Conservation (phyloP, 1,140 invertebrate genomes). For the Uloborus diversus region DNA sequence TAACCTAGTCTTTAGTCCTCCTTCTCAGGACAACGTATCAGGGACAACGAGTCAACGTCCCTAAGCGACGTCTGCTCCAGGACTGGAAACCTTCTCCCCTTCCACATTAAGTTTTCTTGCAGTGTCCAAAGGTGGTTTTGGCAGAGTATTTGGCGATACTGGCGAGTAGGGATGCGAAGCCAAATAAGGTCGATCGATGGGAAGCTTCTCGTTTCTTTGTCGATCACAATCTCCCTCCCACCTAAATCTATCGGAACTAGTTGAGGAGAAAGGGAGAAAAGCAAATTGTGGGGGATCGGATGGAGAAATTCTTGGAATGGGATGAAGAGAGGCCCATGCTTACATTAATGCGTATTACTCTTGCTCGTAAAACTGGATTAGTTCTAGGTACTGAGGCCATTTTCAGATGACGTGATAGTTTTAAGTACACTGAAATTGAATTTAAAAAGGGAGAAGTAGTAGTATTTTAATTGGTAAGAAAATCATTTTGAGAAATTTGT, state of each 20-base stretch:
- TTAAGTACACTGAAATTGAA: no score
- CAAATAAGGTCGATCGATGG: not conserved
- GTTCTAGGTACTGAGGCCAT: not conserved
- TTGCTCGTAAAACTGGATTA: not conserved
- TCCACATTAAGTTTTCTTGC: slow-evolving; percentile 26
- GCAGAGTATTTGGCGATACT: slow-evolving; percentile 2
- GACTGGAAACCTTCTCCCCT: not conserved
- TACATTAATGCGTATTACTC: slow-evolving; percentile 4
- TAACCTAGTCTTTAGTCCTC: no score
- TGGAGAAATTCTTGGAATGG: no score
- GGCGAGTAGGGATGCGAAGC: not conserved
- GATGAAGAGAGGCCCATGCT: not conserved
- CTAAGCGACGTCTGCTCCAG: not conserved
- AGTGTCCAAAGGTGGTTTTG: not conserved
- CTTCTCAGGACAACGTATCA: no score
- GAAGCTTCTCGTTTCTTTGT: slow-evolving; percentile 9
- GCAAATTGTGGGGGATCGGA: not conserved
- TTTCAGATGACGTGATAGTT: no score
- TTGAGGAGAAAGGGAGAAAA: slow-evolving; percentile 5
- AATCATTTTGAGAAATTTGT: no score
- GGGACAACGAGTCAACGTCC: not conserved
- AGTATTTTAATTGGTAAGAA: no score
- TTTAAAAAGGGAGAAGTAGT: no score
- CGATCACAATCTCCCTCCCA: not conserved
- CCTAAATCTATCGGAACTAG: not conserved